phyloP scores from a whole-genome alignment of 2,888 invertebrate species.

The Ichneumoninae sp. region DNA sequence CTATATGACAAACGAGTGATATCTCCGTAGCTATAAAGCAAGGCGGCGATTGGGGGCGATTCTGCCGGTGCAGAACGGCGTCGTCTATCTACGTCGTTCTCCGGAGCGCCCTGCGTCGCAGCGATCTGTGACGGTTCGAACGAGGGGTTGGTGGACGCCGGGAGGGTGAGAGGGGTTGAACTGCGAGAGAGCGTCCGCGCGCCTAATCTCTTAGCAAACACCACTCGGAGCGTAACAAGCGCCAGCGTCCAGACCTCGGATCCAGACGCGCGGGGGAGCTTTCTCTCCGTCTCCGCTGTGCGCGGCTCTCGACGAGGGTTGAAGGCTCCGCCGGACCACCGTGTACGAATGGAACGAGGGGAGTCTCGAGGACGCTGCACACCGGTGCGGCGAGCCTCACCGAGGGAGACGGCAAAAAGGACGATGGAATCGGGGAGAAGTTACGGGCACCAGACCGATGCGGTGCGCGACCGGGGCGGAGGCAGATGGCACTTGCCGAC shows the following conservation, averaged over 20 bases:
- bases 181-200: slow-evolving; percentile 32
- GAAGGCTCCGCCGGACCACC: slow-evolving; percentile 35
- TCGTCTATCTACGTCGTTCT: slow-evolving; percentile 11
- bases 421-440: neutral
- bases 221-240: slow-evolving; percentile 57
- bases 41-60: neutral
- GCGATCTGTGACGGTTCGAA: slow-evolving; percentile 44
- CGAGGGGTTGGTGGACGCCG: neutral
- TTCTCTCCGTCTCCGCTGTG: slow-evolving; percentile 7
- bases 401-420: slow-evolving; percentile 13
- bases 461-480: slow-evolving; percentile 68
- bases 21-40: neutral
- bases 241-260: slow-evolving; percentile 16
- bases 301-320: slow-evolving; percentile 30
- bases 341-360: slow-evolving; percentile 24
- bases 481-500: slow-evolving; percentile 78
- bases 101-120: neutral
- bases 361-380: slow-evolving; percentile 15
- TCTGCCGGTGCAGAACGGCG: neutral
- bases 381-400: slow-evolving; percentile 10
- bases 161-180: neutral
- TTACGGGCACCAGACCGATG: neutral
- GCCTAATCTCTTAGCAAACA: slow-evolving; percentile 65
- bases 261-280: slow-evolving; percentile 8
- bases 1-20: slow-evolving; percentile 9